Conservation (phyloP, 2,797 vertebrate species). For the Perdix hodgsoniae region DNA sequence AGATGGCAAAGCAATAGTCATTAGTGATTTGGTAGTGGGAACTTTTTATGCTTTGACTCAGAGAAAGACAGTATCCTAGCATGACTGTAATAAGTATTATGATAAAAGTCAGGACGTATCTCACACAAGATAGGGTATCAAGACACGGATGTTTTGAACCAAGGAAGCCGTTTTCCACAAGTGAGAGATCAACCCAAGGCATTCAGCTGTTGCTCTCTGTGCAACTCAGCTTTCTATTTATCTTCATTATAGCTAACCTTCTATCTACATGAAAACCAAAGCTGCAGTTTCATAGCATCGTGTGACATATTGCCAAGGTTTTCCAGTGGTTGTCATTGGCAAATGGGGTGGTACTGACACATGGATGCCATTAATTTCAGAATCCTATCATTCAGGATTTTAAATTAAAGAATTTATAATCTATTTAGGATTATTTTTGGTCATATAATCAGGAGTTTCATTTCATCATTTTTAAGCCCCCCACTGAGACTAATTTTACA, state of each 20-base stretch:
- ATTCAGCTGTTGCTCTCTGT: neutral
- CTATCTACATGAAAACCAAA: constrained; percentile 5
- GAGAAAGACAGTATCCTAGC: neutral
- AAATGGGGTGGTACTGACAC: neutral
- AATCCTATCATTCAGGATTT: constrained; percentile 19
- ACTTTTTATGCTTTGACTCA: neutral
- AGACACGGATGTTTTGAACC: neutral
- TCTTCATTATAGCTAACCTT: neutral
- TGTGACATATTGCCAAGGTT: neutral
- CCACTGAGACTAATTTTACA: constrained; percentile 29
- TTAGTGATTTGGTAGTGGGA: neutral
- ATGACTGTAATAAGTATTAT: neutral
- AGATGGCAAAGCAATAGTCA: neutral
- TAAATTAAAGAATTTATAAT: constrained; percentile 25
- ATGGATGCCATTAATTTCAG: constrained; percentile 10
- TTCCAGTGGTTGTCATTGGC: neutral
- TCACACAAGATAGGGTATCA: neutral
- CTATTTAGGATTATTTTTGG: constrained; percentile 40
- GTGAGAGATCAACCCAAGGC: neutral
- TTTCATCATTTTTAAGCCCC: constrained; percentile 45
- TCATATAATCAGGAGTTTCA: neutral
- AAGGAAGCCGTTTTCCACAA: neutral
- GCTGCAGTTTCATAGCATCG: neutral
- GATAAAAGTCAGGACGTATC: neutral
- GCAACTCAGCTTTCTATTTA: constrained; percentile 7